Base-by-base conservation (phyloP, 2,797 vertebrate genomes). In the Anableps anableps region DNA sequence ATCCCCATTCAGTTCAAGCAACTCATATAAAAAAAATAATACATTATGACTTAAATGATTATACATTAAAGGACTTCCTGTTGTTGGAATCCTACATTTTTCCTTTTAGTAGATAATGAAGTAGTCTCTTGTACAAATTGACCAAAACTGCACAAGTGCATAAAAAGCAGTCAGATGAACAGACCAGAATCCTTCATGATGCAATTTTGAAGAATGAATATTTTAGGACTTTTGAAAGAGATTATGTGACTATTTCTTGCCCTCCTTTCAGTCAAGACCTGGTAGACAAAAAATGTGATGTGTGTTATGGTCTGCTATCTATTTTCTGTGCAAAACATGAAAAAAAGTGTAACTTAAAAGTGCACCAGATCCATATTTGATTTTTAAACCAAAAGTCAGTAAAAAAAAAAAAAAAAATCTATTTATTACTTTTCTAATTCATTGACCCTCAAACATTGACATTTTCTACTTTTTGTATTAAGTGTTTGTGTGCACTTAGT, bases 401-500 rank as follows among this genome's bases (percentile, higher is more conserved):
- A n/a, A n/a, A n/a, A n/a, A n/a, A n/a, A n/a, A n/a, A n/a, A n/a
- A n/a, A n/a, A n/a, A n/a, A n/a, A n/a, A n/a, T n/a, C n/a, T n/a
- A n/a, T n/a, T n/a, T n/a, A n/a, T 71, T 19, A 60, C 31, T 66
- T 36, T 72, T 9, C 36, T 45, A 43, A 76, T 72, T 38, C 3
- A 11, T n/a, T 75, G 77, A 70, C 75, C 80, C 78, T 43, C 74
- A n/a, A 86, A 53, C 58, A 72, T 29, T 72, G 43, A 64, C 43
- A 14, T 19, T 14, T 48, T 50, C 53, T 82, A 75, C 78, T 2
- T 50, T 85, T 66, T n/a, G 17, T 75, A 48, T 72, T 41, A 70
- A n/a, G 51, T 84, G 11, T 71, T 84, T 80, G 51, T 68, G 23
- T 53, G 76, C 9, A 26, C 60, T 77, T 78, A 82, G 48, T 85